Evolutionary conservation across 1,140 invertebrate species (phyloP), one percentile per base, ranked within the genome.

Genomic region (Platyscapa corneri): DNA sequence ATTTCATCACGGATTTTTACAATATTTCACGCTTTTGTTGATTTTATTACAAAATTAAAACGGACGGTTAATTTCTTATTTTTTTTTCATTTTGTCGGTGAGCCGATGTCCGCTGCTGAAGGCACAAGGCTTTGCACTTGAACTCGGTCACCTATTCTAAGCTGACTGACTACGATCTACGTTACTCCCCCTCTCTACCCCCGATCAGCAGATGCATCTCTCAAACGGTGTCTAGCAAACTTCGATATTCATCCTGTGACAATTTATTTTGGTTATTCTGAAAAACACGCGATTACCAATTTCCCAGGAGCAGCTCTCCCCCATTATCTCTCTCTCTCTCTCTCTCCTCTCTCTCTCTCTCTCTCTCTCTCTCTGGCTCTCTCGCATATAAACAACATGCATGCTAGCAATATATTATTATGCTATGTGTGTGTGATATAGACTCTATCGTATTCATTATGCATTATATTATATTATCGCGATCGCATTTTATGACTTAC

Each of bases 41-140:
- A 84, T 90, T 89, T 91, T 89, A 90, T 92, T 93, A 92, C 89
- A 92, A 93, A 92, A 93, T 93, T 93, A 92, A 92, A 91, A 92
- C 92, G 92, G 92, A 93, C 92, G 92, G 92, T 93, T 93, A 91
- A 92, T 91, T 92, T 93, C 91, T 87, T 89, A 89, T 49, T 79
- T 84, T 76, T 84, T 87, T 83, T 86, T 87, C 91, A 90, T 91
- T 90, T 90, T 91, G 90, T 91, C 87, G 91, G 92, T 93, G 92
- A 93, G 90, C 93, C 92, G 92, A 93, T 93, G 90, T 93, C 92
- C 91, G 92, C 90, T 93, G 92, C 92, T 93, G 91, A 93, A 93
- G 93, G 93, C 93, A 93, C 93, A 93, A 90, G 92, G 92, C 92
- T 93, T 93, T 93, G 92, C 93, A 93, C 92, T 93, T 93, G 93